A percentile compares a stretch with the other conserved stretches of the same genome.
Conservation (phyloP, 2,113 vertebrate species). For the Tupaia tana region DNA sequence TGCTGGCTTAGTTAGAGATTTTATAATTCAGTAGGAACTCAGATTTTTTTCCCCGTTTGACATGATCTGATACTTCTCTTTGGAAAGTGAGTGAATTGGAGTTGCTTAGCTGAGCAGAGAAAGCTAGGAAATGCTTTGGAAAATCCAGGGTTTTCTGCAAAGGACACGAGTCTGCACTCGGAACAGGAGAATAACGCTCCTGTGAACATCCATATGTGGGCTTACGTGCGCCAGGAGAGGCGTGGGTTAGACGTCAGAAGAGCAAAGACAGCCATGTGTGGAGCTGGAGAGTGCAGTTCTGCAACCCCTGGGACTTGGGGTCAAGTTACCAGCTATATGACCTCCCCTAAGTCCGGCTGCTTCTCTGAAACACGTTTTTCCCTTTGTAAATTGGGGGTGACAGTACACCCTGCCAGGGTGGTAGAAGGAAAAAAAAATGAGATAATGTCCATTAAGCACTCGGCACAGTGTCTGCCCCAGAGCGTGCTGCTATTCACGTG, state of each 20-base stretch:
- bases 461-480: fast-evolving
- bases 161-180: background rate
- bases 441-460: fast-evolving
- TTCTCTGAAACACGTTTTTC: background rate
- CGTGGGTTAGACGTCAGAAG: background rate
- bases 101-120: background rate
- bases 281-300: background rate
- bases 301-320: background rate
- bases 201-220: background rate
- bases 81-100: background rate
- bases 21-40: background rate
- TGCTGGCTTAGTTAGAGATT: background rate
- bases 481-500: fast-evolving
- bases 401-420: fast-evolving
- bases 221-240: too few species aligned
- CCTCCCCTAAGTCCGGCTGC: fast-evolving
- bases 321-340: background rate
- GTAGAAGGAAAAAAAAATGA: too few species aligned
- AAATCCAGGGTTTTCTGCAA: background rate
- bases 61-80: background rate
- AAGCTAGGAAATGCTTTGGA: background rate
- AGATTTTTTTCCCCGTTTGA: background rate
- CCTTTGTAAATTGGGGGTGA: background rate
- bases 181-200: background rate
- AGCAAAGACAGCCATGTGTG: background rate